Percentiles rank a stretch among this genome's conserved stretches.
Conservation (phyloP, 2,888 invertebrate species). For the Diplolepis rosae region DNA sequence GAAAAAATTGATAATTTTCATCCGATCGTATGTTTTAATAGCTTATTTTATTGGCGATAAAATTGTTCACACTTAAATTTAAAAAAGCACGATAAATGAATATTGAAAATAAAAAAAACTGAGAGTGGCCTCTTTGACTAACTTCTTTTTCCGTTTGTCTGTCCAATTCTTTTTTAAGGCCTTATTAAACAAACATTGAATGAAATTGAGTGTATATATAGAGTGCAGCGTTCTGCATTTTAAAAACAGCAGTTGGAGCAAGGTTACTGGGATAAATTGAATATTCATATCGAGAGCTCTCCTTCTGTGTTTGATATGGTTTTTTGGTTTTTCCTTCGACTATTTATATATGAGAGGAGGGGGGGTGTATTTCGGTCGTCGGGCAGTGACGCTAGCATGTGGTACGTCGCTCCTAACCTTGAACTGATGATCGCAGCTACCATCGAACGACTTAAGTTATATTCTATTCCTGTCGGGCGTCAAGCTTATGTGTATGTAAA, state of each 20-base stretch:
- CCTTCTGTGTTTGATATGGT: not conserved
- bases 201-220: not conserved
- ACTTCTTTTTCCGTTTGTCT: too few species aligned
- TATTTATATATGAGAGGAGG: constrained; percentile 63
- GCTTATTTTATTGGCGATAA: too few species aligned
- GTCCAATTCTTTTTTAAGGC: too few species aligned
- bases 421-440: constrained; percentile 65
- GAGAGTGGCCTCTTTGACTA: too few species aligned
- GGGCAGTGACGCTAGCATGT: constrained; percentile 37
- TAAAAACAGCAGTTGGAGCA: constrained; percentile 37
- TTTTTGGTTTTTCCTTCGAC: constrained; percentile 43
- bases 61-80: too few species aligned
- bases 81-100: too few species aligned
- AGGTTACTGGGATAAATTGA: constrained; percentile 42
- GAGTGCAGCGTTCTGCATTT: constrained; percentile 34
- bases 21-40: too few species aligned
- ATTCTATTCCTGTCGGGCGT: constrained; percentile 33
- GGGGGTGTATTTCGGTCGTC: constrained; percentile 65
- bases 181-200: not conserved
- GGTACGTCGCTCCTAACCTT: constrained; percentile 66
- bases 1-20: too few species aligned
- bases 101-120: too few species aligned
- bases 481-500: constrained; percentile 2
- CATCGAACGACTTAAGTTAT: constrained; percentile 35
- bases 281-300: not conserved